Evolutionary conservation across 1,140 invertebrate species (phyloP), one percentile per base, ranked within the genome.

Genomic region (Drosophila seguyi): DNA sequence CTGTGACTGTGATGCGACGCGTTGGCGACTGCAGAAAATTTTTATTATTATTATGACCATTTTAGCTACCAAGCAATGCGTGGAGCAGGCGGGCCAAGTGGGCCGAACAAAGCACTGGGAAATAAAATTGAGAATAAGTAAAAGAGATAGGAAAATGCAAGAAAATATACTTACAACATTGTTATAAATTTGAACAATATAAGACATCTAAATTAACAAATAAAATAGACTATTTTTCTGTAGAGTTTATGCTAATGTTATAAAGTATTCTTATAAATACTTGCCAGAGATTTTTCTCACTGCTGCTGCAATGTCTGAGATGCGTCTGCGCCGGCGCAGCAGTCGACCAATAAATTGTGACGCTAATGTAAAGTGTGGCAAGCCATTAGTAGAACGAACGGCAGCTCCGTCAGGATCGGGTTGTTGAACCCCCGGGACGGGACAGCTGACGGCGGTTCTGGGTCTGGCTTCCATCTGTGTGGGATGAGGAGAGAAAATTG

Each of bases 1-100:
- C 59, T n/a, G 16, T 31, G 18, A 69, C 68, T 69, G 68, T 27
- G 56, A 71, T 34, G 50, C 68, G 69, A 41, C 69, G 69, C 69
- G 69, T 72, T 72, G 69, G 69, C 66, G 66, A 63, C 63, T 42
- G 72, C 80, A 71, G 80, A 83, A 87, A 83, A 88, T 84, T 88
- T 84, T 88, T 90, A 87, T 88, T 88, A 88, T 88, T 84, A 87
- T 90, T 88, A 88, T 81, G 85, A 90, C 76, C 84, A 88, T 88
- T 88, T 88, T 84, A 78, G 79, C 83, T 83, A 81, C 77, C 82
- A 82, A 86, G 82, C 82, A 72, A 81, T 85, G 82, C 82, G 78
- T 85, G 67, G 71, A 84, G 81, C 66, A 84, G 69, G 68, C 66
- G 53, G 53, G 65, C 36, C 81, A 84, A 84, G 65, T 80, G 72